A percentile compares a stretch with the other conserved stretches of the same genome.
Conservation (phyloP, 2,888 invertebrate species). For the Campaea margaritaria region DNA sequence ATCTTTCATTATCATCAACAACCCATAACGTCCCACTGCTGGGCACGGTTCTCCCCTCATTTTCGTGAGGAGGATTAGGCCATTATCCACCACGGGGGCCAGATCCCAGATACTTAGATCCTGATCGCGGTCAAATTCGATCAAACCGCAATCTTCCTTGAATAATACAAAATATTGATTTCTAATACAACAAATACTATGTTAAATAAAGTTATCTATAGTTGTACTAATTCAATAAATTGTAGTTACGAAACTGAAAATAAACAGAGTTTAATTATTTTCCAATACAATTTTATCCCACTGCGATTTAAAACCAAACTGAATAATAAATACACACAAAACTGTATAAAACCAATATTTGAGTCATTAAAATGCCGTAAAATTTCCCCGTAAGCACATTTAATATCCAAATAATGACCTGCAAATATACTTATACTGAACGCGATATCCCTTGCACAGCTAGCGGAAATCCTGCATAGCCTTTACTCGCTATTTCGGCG, state of each 20-base stretch:
- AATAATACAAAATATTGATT: no score
- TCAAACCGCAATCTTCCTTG: no score
- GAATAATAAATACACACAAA: conserved; percentile 19
- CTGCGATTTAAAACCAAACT: conserved; percentile 6
- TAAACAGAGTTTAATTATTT: neutral
- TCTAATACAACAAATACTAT: no score
- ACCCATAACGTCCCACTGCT: no score
- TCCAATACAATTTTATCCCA: conserved; percentile 3
- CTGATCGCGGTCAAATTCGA: no score
- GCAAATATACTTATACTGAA: conserved; percentile 26
- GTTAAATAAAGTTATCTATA: no score
- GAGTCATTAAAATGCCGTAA: conserved; percentile 31
- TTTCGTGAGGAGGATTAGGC: no score
- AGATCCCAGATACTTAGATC: no score
- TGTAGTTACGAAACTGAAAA: neutral
- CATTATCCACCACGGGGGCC: no score
- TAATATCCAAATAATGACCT: conserved; percentile 31
- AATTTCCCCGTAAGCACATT: conserved; percentile 27
- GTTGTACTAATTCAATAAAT: neutral
- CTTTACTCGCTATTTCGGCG: conserved; percentile 37
- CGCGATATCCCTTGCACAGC: conserved; percentile 32
- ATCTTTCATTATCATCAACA: no score
- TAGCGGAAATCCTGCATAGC: conserved; percentile 38
- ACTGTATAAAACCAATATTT: conserved; percentile 31
- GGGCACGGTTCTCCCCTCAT: no score